Evolutionary conservation across 2,888 invertebrate genomes (phyloP).

Genomic region (Auanema freiburgensis): DNA sequence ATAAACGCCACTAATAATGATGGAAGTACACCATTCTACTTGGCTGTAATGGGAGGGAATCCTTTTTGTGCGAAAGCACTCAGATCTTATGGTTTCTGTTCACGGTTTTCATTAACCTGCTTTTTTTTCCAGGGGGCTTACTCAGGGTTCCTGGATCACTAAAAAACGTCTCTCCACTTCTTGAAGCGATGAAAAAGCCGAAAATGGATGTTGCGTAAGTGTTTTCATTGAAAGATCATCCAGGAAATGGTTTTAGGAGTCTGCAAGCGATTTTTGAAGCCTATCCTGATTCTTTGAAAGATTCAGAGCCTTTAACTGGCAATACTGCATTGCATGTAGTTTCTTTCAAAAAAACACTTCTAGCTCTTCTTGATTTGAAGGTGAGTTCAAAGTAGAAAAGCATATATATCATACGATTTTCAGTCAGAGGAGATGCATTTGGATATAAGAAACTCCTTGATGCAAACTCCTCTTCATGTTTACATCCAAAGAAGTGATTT

Average conservation of each 20-base stretch:
- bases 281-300: constrained; percentile 29
- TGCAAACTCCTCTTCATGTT: constrained; percentile 66
- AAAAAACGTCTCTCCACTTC: neutral
- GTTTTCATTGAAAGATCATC: too few species aligned
- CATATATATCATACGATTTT: constrained; percentile 33
- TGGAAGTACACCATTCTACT: constrained; percentile 30
- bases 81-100: constrained; percentile 7
- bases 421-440: constrained; percentile 57
- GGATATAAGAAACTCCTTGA: constrained; percentile 64
- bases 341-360: constrained; percentile 29
- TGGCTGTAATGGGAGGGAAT: constrained; percentile 23
- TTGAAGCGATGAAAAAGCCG: constrained; percentile 2
- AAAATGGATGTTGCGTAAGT: constrained; percentile 1
- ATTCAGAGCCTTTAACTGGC: constrained; percentile 38
- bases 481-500: constrained; percentile 52
- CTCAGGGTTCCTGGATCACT: neutral
- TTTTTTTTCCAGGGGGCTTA: neutral
- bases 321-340: constrained; percentile 37
- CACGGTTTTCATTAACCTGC: neutral
- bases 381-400: constrained; percentile 23
- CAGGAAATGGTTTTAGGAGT: constrained; percentile 13
- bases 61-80: constrained; percentile 25
- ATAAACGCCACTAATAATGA: constrained; percentile 13
- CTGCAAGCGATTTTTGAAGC: constrained; percentile 31
- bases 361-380: constrained; percentile 33